A percentile compares a stretch with the other conserved stretches of the same genome.
These are phyloP conservation scores for Nothocercus julius DNA, from an alignment of 2,113 vertebrate species.

Conservation along the genomic window DNA sequence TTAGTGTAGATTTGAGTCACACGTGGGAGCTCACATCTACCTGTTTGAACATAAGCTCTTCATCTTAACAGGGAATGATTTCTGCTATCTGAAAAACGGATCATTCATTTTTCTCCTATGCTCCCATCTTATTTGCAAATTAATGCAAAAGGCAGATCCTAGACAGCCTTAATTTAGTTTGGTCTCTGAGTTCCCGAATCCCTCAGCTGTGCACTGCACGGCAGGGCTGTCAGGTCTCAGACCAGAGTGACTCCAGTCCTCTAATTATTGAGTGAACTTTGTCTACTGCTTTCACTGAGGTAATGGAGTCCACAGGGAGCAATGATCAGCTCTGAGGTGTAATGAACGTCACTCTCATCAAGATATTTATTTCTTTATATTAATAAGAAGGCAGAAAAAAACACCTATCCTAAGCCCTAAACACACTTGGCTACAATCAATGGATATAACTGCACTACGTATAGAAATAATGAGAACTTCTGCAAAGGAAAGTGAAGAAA, in stretches of 20 bases:
- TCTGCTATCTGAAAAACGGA: not conserved
- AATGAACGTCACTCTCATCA: conserved; percentile 58
- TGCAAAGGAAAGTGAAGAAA: not conserved
- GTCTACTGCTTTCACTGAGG: conserved; percentile 45
- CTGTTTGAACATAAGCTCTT: not conserved
- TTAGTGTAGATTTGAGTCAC: not conserved
- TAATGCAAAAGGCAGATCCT: conserved; percentile 13
- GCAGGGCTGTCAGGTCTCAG: conserved; percentile 52
- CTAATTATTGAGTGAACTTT: conserved; percentile 69
- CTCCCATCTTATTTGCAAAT: conserved; percentile 37
- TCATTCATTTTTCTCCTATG: not conserved
- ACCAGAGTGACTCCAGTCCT: conserved; percentile 51
- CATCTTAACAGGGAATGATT: not conserved
- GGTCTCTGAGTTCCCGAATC: not conserved
- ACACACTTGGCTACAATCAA: not conserved
- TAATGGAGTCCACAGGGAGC: conserved; percentile 49
- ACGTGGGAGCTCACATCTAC: not conserved
- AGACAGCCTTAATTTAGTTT: conserved; percentile 38
- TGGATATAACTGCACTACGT: not conserved
- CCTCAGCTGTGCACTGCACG: conserved; percentile 55
- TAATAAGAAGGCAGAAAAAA: not conserved
- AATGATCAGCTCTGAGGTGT: conserved; percentile 46
- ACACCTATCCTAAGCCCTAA: not conserved
- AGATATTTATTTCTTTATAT: conserved; percentile 36
- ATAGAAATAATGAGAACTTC: not conserved